Base-by-base conservation (phyloP, 1,140 invertebrate genomes). In the Lordiphosa clarofinis region DNA sequence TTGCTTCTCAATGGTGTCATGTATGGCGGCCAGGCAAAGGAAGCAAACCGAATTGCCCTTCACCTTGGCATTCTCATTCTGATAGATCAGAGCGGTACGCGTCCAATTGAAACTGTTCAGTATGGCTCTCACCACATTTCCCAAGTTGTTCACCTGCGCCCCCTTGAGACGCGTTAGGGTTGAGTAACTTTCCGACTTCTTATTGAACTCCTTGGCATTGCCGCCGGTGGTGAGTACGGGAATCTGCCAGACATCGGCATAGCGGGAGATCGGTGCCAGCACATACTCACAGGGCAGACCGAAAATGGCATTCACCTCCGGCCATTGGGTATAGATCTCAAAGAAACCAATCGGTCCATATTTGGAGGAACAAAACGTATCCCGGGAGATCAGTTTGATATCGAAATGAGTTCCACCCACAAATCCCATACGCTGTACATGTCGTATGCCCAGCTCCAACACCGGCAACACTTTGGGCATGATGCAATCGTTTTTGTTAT, bases 231-330 rank as follows among this genome's bases (percentile, higher is more conserved):
- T 97, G 4, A 98, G 88, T 1, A 98, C 93, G 0, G 97, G 96
- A 12, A 97, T 94, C 1, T 93, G 90, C 97, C 97, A 98, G n/a
- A 92, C 92, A 4, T 94, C 93, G 1, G 95, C 93, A 82, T 97
- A 97, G 9, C 96, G 91, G 0, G 95, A 94, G 1, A 98, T 95
- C 1, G 96, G 96, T 0, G 96, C 96, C 48, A 98, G 92, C 3
- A 95, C 95, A 89, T 97, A 98, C 71, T 97, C 96, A 89, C 96
- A 98, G 1, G 96, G 93, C 1, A 97, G 95, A 0, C 97, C 97
- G 71, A 98, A 91, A 82, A 98, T 96, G 0, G 94, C 95, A 90
- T 98, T 95, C 92, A 92, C 74, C 62, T 89, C 69, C 3, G 70
- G 61, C 65, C 59, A 71, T 55, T 72, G 70, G 13, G 74, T 70